Evolutionary conservation across 2,797 vertebrate genomes (phyloP).

Genomic region (Lagorchestes hirsutus): DNA sequence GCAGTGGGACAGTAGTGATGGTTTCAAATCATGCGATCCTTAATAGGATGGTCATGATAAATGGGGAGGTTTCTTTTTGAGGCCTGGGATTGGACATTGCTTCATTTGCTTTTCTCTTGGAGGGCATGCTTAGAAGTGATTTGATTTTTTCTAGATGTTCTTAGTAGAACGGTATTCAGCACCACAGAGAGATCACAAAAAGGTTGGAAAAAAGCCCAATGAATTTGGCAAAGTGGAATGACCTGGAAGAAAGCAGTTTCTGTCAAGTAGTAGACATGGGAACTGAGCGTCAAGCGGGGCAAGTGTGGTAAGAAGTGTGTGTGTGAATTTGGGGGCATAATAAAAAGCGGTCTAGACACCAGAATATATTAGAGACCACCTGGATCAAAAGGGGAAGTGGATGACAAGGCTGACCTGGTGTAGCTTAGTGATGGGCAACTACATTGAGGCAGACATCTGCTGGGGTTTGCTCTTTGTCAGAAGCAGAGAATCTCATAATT

Average conservation of each 20-base stretch:
- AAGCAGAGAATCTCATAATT: neutral
- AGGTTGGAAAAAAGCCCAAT: neutral
- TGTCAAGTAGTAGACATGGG: neutral
- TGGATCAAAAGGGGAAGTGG: neutral
- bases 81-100: neutral
- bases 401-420: neutral
- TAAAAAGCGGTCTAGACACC: neutral
- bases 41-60: slow-evolving; percentile 22
- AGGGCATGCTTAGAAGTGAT: neutral
- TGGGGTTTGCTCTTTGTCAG: neutral
- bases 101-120: slow-evolving; percentile 5
- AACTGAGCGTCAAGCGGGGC: neutral
- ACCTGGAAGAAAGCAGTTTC: neutral
- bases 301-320: neutral
- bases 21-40: neutral
- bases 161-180: neutral
- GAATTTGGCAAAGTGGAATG: neutral
- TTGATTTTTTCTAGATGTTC: neutral
- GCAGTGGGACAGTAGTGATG: slow-evolving; percentile 39
- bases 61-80: slow-evolving; percentile 21
- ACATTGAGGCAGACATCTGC: neutral
- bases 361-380: neutral
- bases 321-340: neutral
- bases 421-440: neutral
- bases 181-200: neutral